Base-by-base conservation (phyloP, 1,140 invertebrate species). In the Reticulitermes speratus region DNA sequence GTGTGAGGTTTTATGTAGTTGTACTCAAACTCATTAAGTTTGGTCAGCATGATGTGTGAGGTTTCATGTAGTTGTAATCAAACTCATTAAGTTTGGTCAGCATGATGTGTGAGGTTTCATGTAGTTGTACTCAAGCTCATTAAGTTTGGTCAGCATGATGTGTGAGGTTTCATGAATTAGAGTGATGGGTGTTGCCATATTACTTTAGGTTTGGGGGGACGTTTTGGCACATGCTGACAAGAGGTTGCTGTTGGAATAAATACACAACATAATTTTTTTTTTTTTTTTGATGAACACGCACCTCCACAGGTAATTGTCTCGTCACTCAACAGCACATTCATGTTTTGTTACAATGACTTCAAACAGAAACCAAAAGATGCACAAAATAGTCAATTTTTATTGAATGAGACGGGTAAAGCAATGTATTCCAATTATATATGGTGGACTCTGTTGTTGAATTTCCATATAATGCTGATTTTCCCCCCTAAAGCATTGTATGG, bases 301-400 rank as follows among this genome's bases (percentile, higher is more conserved):
- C n/a, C 65, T 30, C 6, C 14, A 75, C 65, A n/a, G 65, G 25
- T 75, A 6, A 75, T 8, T n/a, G 59, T 25, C 19, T 1, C 59
- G 1, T 8, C 59, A 65, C 65, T n/a, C 25, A 75, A 75, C 9
- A 75, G 9, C 65, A 75, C 59, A 65, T 65, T 65, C 59, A 65
- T 65, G 7, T 65, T 65, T 65, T 65, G 59, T 65, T 65, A 65
- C 19, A 65, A 25, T 75, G 9, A 75, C 25, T 75, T 75, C n/a
- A 30, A 75, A 75, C 65, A 75, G 65, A 30, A 75, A 75, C 25
- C n/a, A 75, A 75, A 75, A 3, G 65, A 75, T 75, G 65, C 65
- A 75, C 65, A 75, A 75, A 75, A 75, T 30, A 75, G 65, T 75
- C 65, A 75, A 75, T 75, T 75, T 75, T 75, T 75, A 75, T 75